Evolutionary conservation across 2,797 vertebrate genomes (phyloP).

Genomic region (Schizopygopsis pylzovi): DNA sequence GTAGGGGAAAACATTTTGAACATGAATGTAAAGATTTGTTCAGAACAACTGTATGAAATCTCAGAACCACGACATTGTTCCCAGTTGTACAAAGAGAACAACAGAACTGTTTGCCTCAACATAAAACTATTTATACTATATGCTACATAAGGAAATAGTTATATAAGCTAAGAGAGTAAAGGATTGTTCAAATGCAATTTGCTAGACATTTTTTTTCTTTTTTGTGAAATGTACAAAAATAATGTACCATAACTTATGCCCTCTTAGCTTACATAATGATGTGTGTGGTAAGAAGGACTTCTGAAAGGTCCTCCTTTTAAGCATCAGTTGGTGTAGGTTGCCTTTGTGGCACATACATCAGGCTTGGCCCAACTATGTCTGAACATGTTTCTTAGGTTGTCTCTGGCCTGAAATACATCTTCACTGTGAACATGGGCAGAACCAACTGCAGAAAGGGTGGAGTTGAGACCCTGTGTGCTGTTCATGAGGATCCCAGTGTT

Average conservation of each 20-base stretch:
- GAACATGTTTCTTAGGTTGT: conserved; percentile 68
- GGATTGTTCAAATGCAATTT: neutral
- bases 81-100: neutral
- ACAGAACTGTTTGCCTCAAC: neutral
- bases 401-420: conserved; percentile 68
- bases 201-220: neutral
- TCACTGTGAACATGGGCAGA: conserved; percentile 68
- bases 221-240: neutral
- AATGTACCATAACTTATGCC: neutral
- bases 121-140: neutral
- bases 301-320: neutral
- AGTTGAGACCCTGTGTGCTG: conserved; percentile 22
- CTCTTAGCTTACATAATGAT: neutral
- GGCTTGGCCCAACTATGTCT: neutral
- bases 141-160: neutral
- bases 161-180: neutral
- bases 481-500: neutral
- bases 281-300: neutral
- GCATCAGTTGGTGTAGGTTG: neutral
- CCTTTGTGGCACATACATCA: neutral
- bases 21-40: neutral
- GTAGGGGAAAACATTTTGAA: no score
- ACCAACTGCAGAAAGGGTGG: conserved; percentile 69
- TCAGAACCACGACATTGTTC: neutral
- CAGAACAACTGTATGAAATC: neutral